Evolutionary conservation across 2,888 invertebrate species (phyloP), one percentile per base, ranked within the genome.

Genomic region (Diplazon laetatorius): DNA sequence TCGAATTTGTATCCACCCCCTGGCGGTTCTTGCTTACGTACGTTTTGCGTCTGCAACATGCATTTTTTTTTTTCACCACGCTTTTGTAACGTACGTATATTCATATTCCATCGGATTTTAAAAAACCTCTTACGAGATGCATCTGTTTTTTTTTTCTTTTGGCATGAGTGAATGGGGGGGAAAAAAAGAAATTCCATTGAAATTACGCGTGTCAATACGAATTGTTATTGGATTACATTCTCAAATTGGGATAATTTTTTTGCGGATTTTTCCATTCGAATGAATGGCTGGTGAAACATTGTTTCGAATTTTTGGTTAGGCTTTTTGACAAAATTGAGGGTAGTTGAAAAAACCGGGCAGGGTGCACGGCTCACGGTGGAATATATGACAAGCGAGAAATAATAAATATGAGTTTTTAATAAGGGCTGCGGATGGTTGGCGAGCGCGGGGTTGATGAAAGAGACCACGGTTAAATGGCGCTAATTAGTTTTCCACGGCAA

Each of bases 1-100:
- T 69, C 66, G 83, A 80, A 85, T 85, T 85, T 80, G 76, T 16
- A 66, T 18, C 69, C 39, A 63, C 44, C 22, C 62, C 25, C 20
- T 18, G 30, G 22, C n/a, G 37, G 35, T 55, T 60, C 44, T 42
- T 42, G 18, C 16, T 30, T 65, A 63, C 25, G 30, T 71, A 55
- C 62, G 62, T 37, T 69, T 25, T n/a, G 48, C 68, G 30, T 2
- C 2, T 30, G 30, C 30, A 6, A 30, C 30, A n/a, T n/a, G 30
- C 6, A 30, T 5, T 30, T 30, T 30, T 2, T 30, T 22, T 9
- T 35, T 20, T 60, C 30, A 18, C 9, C 57, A 18, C 46, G 52
- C 2, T 3, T 42, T 10, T 12, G 18, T 16, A 12, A 14, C 44
- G 20, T 57, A 48, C 42, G 39, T 57, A 30, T 37, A 6, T 46